Evolutionary conservation across 2,797 vertebrate genomes (phyloP).

Genomic region (Darevskia mixta): DNA sequence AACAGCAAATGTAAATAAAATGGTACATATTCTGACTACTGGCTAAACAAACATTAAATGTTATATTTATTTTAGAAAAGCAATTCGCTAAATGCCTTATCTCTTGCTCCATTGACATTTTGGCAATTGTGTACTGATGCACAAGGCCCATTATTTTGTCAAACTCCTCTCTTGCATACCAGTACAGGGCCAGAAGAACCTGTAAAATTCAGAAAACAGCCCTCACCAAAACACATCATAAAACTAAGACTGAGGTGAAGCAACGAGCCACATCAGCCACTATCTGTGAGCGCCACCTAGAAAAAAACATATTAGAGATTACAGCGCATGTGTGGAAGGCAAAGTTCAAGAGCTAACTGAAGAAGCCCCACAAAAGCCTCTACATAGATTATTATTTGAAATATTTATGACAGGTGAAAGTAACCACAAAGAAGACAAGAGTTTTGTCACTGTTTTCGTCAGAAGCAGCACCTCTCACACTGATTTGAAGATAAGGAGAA

Average conservation of each 20-base stretch:
- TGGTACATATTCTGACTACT: constrained; percentile 76
- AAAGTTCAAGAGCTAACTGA: constrained; percentile 81
- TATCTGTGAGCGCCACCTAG: constrained; percentile 97
- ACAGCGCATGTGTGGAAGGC: constrained; percentile 99
- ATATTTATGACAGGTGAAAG: constrained; percentile 42
- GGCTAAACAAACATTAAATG: constrained; percentile 65
- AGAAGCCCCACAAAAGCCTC: constrained; percentile 74
- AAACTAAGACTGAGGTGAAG: constrained; percentile 95
- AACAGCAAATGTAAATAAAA: constrained; percentile 68
- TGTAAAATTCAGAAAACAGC: constrained; percentile 98
- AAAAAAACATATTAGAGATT: constrained; percentile 99
- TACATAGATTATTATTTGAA: constrained; percentile 56
- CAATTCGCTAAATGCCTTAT: constrained; percentile 75
- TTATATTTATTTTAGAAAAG: constrained; percentile 65
- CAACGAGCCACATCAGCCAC: constrained; percentile 94
- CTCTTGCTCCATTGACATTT: constrained; percentile 78
- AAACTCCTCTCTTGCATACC: constrained; percentile 95
- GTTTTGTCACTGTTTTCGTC: background rate
- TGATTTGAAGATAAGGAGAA: constrained; percentile 24
- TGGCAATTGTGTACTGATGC: constrained; percentile 76
- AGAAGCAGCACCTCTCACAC: constrained; percentile 8
- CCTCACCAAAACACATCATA: constrained; percentile 94
- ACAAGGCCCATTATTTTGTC: constrained; percentile 82
- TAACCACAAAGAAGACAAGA: constrained; percentile 12
- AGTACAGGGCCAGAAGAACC: constrained; percentile 93